Evolutionary conservation across 2,888 invertebrate genomes (phyloP).

Genomic region (Morpho helenor): DNA sequence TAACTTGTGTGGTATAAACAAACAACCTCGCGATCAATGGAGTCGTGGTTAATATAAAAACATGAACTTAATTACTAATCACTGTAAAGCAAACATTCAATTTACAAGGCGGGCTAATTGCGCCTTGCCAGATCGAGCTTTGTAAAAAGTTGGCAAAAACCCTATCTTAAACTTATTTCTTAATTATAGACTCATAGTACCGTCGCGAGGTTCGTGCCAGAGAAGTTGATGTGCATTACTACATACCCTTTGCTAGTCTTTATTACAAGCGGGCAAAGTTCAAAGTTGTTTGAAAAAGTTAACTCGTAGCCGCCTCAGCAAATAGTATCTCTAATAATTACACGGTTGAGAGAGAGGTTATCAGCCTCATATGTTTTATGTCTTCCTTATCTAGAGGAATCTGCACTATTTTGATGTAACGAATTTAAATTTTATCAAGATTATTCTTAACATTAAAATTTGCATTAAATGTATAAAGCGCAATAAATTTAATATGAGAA

Average conservation of each 20-base stretch:
- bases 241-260: slow-evolving; percentile 30
- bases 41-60: slow-evolving; percentile 63
- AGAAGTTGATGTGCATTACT: slow-evolving; percentile 43
- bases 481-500: slow-evolving; percentile 2
- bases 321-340: slow-evolving; percentile 74
- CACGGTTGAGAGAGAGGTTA: slow-evolving; percentile 71
- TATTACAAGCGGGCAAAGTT: slow-evolving; percentile 38
- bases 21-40: slow-evolving; percentile 59
- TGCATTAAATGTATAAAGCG: slow-evolving; percentile 9
- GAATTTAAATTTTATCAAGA: slow-evolving; percentile 16
- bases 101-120: slow-evolving; percentile 78
- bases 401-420: slow-evolving; percentile 34
- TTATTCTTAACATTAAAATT: slow-evolving; percentile 10
- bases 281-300: slow-evolving; percentile 31
- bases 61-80: slow-evolving; percentile 75
- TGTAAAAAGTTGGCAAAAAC: slow-evolving; percentile 75
- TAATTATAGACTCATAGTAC: slow-evolving; percentile 77
- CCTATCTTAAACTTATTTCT: slow-evolving; percentile 77
- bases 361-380: slow-evolving; percentile 67
- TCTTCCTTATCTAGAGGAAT: slow-evolving; percentile 49
- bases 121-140: slow-evolving; percentile 64
- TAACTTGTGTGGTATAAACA: slow-evolving; percentile 52
- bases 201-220: slow-evolving; percentile 64
- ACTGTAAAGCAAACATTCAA: slow-evolving; percentile 79
- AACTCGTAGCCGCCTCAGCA: slow-evolving; percentile 46